Evolutionary conservation across 2,888 invertebrate genomes (phyloP).

Genomic region (Subacronicta megacephala): DNA sequence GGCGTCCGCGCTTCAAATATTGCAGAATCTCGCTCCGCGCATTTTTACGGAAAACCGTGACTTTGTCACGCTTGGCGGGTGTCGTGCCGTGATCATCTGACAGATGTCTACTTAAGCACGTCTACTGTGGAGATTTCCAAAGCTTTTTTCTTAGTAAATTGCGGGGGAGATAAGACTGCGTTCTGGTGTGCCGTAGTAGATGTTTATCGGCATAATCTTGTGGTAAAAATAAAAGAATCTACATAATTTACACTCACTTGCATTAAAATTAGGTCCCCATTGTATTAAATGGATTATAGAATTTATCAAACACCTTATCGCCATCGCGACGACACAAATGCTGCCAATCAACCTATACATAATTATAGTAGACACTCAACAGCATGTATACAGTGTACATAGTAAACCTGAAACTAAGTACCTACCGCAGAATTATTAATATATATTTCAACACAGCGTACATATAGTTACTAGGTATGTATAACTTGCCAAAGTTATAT

Average conservation of each 20-base stretch:
- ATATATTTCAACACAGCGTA: conserved; percentile 53
- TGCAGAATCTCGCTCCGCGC: conserved; percentile 34
- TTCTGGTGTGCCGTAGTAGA: conserved; percentile 26
- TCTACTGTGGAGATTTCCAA: conserved; percentile 50
- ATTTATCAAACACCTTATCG: no score
- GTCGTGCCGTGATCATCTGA: conserved; percentile 60
- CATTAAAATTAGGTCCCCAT: no score
- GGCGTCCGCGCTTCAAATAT: conserved; percentile 40
- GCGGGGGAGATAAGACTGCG: conserved; percentile 46
- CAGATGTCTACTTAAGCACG: conserved; percentile 67
- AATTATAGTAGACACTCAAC: no score
- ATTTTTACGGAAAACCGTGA: conserved; percentile 52
- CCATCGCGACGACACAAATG: no score
- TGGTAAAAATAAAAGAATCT: neutral
- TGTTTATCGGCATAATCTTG: conserved; percentile 37
- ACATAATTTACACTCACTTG: no score
- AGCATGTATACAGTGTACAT: conserved; percentile 14
- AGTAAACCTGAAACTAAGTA: conserved; percentile 44
- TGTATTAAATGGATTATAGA: no score
- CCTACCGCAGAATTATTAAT: conserved; percentile 18
- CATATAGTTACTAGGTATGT: conserved; percentile 59
- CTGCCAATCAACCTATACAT: neutral
- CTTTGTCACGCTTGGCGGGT: conserved; percentile 46
- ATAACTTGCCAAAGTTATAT: conserved; percentile 56
- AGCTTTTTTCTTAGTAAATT: conserved; percentile 53